Conservation (phyloP, 2,113 vertebrate genomes). For the Marmota flaviventris region DNA sequence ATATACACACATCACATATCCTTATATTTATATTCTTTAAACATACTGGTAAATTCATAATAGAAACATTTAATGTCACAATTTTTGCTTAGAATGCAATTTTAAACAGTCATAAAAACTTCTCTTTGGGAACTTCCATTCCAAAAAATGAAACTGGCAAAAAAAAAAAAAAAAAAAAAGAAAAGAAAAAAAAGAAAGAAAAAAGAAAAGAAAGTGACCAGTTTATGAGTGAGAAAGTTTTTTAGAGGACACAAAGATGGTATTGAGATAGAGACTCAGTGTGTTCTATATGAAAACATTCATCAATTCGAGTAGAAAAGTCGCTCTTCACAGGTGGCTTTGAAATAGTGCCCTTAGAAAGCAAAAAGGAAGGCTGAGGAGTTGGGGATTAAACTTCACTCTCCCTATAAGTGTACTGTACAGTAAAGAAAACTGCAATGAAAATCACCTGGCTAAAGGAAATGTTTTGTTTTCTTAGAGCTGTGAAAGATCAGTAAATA, state of each 20-base stretch:
- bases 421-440: background rate
- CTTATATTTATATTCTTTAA: background rate
- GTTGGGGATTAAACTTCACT: background rate
- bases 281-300: background rate
- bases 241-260: background rate
- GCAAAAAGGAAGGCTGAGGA: background rate
- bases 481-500: background rate
- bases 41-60: background rate
- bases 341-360: background rate
- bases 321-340: background rate
- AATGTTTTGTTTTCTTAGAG: background rate
- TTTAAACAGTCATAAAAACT: background rate
- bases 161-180: background rate
- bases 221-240: background rate
- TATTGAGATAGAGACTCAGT: background rate
- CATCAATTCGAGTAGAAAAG: background rate
- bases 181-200: background rate
- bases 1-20: background rate
- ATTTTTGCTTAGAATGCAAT: background rate
- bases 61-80: background rate
- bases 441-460: background rate
- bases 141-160: background rate
- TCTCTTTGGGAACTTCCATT: background rate
- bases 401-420: background rate
- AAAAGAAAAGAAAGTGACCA: background rate